Conservation (phyloP, 2,888 invertebrate genomes). For the Oscheius sp. region DNA sequence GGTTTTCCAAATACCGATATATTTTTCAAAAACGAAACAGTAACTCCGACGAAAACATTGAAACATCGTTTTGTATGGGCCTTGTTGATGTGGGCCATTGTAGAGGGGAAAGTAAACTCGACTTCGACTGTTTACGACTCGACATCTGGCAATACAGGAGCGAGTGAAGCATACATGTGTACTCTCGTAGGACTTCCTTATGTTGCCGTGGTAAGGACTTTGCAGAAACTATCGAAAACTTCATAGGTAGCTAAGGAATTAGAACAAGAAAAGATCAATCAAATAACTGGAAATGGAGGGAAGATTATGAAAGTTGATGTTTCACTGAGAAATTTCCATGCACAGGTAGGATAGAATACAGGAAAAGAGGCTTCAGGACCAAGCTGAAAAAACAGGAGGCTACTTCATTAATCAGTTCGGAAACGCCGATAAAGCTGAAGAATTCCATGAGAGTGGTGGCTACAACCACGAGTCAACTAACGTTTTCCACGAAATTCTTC, state of each 20-base stretch:
- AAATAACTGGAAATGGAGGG: conserved; percentile 56
- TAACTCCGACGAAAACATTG: conserved; percentile 52
- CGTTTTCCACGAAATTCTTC: conserved; percentile 61
- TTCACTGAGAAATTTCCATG: conserved; percentile 30
- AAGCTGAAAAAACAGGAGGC: conserved; percentile 50
- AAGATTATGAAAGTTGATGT: conserved; percentile 49
- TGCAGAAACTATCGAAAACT: neutral
- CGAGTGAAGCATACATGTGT: conserved; percentile 64
- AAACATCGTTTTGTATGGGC: conserved; percentile 66
- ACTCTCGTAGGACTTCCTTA: conserved; percentile 54
- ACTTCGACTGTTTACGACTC: conserved; percentile 62
- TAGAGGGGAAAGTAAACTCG: conserved; percentile 51
- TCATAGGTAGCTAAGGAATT: conserved; percentile 52
- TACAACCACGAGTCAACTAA: conserved; percentile 56
- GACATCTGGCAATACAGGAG: conserved; percentile 65
- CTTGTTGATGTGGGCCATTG: conserved; percentile 60
- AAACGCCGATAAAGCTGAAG: conserved; percentile 63
- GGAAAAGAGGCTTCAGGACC: conserved; percentile 24
- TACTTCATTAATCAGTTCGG: conserved; percentile 65
- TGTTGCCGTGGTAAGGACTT: conserved; percentile 52
- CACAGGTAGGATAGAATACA: conserved; percentile 11
- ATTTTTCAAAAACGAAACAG: conserved; percentile 62
- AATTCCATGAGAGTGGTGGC: conserved; percentile 60
- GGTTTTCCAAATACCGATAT: conserved; percentile 52
- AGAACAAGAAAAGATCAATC: conserved; percentile 56